Percentiles rank a stretch among this genome's conserved stretches.
phyloP scores from a whole-genome alignment of 2,113 vertebrate species.

The Sinocyclocheilus anshuiensis region DNA sequence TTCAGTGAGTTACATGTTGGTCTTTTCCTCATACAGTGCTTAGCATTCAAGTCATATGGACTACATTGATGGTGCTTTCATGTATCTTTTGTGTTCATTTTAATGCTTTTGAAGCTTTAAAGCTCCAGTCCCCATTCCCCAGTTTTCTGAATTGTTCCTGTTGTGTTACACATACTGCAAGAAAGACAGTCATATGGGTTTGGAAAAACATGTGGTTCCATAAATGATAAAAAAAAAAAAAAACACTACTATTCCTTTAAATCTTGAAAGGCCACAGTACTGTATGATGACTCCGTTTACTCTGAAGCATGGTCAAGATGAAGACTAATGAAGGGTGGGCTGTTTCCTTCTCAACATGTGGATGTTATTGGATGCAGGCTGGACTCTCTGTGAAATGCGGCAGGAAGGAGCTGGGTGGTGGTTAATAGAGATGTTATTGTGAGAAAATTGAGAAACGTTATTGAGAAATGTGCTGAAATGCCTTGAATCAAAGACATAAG shows the following conservation, averaged over 20 bases:
- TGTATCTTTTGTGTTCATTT: background rate
- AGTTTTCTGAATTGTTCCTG: too few relatives aligned
- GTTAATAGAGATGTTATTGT: constrained; percentile 11
- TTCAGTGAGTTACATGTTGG: too few relatives aligned
- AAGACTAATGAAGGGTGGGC: background rate
- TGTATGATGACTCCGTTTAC: background rate
- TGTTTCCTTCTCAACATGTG: background rate
- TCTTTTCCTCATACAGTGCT: background rate
- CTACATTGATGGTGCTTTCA: background rate
- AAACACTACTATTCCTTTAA: background rate
- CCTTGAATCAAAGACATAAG: background rate
- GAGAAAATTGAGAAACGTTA: background rate
- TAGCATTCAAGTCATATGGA: background rate
- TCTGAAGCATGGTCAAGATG: background rate
- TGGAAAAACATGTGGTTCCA: background rate
- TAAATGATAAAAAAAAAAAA: background rate
- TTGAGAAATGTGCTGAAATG: too few relatives aligned
- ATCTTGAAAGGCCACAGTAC: background rate
- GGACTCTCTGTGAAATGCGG: background rate
- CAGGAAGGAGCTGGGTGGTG: background rate
- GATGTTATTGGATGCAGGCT: constrained; percentile 8
- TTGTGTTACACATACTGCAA: background rate
- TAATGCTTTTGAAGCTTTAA: background rate
- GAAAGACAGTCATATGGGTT: background rate
- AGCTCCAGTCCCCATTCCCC: background rate